These are phyloP conservation scores for Caiman crocodilus DNA, from an alignment of 2,797 vertebrate genomes.

Conservation along the genomic window DNA sequence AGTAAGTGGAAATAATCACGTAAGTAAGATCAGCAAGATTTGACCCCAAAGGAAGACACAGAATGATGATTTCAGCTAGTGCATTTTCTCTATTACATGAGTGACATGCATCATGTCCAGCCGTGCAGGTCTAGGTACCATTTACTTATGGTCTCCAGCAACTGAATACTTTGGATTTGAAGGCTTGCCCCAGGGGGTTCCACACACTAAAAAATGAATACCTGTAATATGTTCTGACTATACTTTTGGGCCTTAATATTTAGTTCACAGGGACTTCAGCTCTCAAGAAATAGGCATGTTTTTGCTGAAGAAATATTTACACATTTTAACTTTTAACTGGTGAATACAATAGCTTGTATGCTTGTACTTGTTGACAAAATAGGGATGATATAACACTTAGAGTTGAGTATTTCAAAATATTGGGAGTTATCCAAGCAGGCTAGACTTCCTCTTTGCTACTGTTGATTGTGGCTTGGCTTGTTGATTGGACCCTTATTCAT, in stretches of 20 bases:
- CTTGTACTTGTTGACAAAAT: conserved; percentile 41
- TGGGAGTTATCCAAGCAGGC: neutral
- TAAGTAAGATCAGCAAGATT: neutral
- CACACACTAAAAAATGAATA: neutral
- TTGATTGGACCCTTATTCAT: neutral
- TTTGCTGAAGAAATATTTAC: conserved; percentile 60
- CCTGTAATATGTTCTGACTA: neutral
- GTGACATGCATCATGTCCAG: neutral
- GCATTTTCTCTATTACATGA: neutral
- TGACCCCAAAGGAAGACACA: neutral
- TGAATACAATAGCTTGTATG: conserved; percentile 21
- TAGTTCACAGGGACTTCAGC: neutral
- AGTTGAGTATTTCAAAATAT: neutral
- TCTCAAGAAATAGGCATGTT: neutral
- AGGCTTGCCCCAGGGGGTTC: neutral
- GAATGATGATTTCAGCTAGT: neutral
- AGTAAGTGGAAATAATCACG: neutral
- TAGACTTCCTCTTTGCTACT: conserved; percentile 14
- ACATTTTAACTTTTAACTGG: conserved; percentile 51
- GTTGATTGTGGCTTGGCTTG: neutral
- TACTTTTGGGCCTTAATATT: neutral
- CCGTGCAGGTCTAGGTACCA: neutral
- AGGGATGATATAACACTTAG: conserved; percentile 13
- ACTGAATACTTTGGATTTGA: neutral
- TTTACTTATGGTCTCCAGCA: neutral